These are phyloP conservation scores for Limanda limanda DNA, from an alignment of 2,113 vertebrate genomes.

Conservation along the genomic window DNA sequence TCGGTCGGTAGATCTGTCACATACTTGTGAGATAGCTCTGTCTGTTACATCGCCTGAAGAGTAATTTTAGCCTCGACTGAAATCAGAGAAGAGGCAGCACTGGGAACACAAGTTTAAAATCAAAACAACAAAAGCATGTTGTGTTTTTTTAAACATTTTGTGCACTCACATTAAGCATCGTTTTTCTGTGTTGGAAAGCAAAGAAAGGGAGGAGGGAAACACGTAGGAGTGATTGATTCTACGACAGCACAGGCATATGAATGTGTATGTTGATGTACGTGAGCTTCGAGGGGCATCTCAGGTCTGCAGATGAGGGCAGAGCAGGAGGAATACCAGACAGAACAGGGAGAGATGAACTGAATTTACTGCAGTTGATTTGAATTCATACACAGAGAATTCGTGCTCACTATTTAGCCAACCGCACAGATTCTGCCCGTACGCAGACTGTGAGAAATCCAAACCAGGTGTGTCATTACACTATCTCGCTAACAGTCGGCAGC, in stretches of 20 bases:
- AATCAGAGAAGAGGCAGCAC: conserved; percentile 19
- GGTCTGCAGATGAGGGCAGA: neutral
- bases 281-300: neutral
- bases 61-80: conserved; percentile 15
- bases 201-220: neutral
- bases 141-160: conserved; percentile 2
- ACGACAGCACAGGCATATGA: neutral
- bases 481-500: conserved; percentile 9
- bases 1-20: conserved; percentile 17
- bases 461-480: neutral
- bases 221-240: neutral
- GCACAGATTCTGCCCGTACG: neutral
- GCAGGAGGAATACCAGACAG: neutral
- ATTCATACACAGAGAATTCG: conserved; percentile 2
- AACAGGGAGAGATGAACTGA: neutral
- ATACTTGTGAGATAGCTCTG: conserved; percentile 1
- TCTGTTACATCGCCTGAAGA: neutral
- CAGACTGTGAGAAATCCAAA: neutral
- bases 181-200: neutral
- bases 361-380: neutral
- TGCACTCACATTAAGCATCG: conserved; percentile 1
- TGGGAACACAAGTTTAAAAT: conserved; percentile 16
- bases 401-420: neutral
- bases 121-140: neutral
- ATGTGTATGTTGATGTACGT: conserved; percentile 9